phyloP scores from a whole-genome alignment of 2,797 vertebrate species.

The Crocodylus rhombifer region DNA sequence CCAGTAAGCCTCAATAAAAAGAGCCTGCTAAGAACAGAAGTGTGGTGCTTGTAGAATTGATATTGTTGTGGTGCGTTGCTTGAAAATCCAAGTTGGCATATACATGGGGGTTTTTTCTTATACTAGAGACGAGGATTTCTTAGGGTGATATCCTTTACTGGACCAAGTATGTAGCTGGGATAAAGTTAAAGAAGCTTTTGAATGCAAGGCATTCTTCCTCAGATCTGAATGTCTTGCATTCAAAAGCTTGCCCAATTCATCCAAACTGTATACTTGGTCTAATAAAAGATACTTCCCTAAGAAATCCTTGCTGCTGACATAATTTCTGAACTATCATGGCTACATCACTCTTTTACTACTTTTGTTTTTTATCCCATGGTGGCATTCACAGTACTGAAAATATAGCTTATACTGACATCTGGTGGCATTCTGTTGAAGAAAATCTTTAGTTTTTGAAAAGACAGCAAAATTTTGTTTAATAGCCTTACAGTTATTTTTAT shows the following conservation, averaged over 20 bases:
- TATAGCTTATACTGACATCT: slow-evolving; percentile 68
- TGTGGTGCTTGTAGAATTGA: background rate
- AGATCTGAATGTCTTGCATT: too few relatives aligned
- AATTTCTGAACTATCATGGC: too few relatives aligned
- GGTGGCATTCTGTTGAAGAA: background rate
- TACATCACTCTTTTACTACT: too few relatives aligned
- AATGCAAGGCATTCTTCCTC: too few relatives aligned
- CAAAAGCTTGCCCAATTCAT: too few relatives aligned
- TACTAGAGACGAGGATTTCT: too few relatives aligned
- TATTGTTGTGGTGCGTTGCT: background rate
- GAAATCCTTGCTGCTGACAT: too few relatives aligned
- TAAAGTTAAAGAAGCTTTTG: too few relatives aligned
- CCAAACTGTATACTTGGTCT: too few relatives aligned
- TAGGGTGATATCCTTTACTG: too few relatives aligned
- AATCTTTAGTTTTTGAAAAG: background rate
- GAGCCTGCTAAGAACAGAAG: background rate
- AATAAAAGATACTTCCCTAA: too few relatives aligned
- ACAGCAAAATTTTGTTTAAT: background rate
- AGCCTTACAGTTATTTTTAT: background rate
- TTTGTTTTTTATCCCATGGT: background rate
- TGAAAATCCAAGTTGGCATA: background rate
- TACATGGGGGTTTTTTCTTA: background rate
- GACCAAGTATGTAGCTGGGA: too few relatives aligned
- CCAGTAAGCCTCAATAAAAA: background rate
- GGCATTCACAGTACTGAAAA: background rate